These are phyloP conservation scores for Sylvicapra grimmia DNA, from an alignment of 2,113 vertebrate genomes.

Conservation along the genomic window DNA sequence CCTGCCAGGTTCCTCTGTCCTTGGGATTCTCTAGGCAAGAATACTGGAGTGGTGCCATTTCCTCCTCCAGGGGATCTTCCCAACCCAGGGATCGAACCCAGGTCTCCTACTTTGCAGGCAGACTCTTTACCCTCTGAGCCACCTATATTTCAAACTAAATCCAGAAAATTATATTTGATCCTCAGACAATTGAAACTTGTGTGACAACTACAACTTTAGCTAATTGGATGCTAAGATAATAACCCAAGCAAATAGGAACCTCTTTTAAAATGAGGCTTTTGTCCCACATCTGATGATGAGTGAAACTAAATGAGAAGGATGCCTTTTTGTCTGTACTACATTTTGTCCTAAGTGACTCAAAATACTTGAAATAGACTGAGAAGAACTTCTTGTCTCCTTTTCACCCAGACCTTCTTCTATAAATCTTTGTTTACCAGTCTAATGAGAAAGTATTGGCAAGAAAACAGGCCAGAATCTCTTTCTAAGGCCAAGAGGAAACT, in stretches of 20 bases:
- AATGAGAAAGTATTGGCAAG: not conserved
- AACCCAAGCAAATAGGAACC: not conserved
- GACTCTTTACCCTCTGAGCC: not conserved
- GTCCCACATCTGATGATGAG: not conserved
- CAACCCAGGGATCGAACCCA: not conserved
- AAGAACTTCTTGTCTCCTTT: not conserved
- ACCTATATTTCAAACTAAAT: not conserved
- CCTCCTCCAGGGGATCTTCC: not conserved
- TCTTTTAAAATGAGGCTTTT: slow-evolving; percentile 17
- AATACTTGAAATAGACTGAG: not conserved
- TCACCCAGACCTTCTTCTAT: not conserved
- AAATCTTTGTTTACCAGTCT: not conserved
- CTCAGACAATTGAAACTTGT: not conserved
- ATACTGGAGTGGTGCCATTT: not conserved
- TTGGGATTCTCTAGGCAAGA: not conserved
- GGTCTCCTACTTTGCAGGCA: not conserved
- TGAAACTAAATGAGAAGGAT: not conserved
- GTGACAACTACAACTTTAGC: not conserved
- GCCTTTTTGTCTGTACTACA: not conserved
- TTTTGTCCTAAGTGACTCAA: not conserved
- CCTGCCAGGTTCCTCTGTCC: not conserved
- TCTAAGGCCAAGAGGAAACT: not conserved
- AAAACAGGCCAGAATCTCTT: not conserved
- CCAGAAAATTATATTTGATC: not conserved
- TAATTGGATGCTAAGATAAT: not conserved